These are phyloP conservation scores for Ophthalmotilapia sp. DNA, from an alignment of 2,113 vertebrate genomes.

Conservation along the genomic window DNA sequence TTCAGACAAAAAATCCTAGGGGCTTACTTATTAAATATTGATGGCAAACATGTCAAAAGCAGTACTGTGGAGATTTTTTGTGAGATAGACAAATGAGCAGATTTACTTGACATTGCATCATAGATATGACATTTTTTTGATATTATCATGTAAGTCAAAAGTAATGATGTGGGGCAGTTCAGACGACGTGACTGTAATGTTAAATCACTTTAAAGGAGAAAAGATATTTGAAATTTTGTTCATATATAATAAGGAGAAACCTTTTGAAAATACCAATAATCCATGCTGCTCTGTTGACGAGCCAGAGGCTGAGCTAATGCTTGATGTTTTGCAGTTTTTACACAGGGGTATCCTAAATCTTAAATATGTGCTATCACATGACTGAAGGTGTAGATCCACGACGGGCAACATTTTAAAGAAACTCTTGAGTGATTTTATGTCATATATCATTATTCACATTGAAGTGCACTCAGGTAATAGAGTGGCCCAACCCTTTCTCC, in stretches of 20 bases:
- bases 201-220: neutral
- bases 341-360: neutral
- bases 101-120: slow-evolving; percentile 67
- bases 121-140: slow-evolving; percentile 40
- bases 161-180: neutral
- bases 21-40: slow-evolving; percentile 46
- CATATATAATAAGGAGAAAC: neutral
- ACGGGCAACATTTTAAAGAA: slow-evolving; percentile 72
- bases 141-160: slow-evolving; percentile 43
- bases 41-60: slow-evolving; percentile 52
- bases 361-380: slow-evolving; percentile 59
- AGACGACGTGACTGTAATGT: slow-evolving; percentile 20
- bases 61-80: slow-evolving; percentile 36
- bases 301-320: neutral
- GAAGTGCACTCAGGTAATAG: slow-evolving; percentile 82
- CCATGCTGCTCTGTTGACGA: neutral
- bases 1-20: slow-evolving; percentile 16
- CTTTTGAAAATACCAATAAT: neutral
- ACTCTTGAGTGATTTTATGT: slow-evolving; percentile 84
- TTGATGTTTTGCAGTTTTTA: neutral
- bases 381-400: slow-evolving; percentile 67
- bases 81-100: slow-evolving; percentile 59
- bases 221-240: neutral
- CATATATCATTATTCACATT: slow-evolving; percentile 85
- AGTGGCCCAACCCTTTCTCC: slow-evolving; percentile 74